Percentiles rank a stretch among this genome's conserved stretches.
phyloP scores from a whole-genome alignment of 2,113 vertebrate species.

The Muntiacus muntjak region DNA sequence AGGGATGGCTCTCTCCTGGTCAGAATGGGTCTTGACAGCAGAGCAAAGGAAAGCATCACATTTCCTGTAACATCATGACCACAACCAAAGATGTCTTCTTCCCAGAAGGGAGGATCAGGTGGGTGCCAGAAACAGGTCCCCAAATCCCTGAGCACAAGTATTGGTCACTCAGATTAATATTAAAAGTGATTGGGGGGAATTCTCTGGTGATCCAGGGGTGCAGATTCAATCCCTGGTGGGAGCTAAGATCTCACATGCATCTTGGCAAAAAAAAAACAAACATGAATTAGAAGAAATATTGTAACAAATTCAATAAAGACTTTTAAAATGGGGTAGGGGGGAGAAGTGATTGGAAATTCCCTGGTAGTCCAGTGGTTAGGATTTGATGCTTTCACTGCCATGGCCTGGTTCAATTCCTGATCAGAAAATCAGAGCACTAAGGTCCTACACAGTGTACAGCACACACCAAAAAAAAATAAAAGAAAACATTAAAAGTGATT shows the following conservation, averaged over 20 bases:
- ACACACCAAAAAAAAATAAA: background rate
- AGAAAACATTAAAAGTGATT: background rate
- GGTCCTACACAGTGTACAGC: rapidly evolving
- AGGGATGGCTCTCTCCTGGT: background rate
- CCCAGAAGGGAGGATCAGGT: background rate
- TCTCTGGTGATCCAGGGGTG: background rate
- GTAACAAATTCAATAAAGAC: background rate
- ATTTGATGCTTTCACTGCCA: background rate
- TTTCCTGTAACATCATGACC: background rate
- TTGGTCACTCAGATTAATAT: background rate
- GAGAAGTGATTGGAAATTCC: background rate
- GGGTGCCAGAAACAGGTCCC: background rate
- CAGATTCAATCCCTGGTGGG: background rate
- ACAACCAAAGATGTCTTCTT: background rate
- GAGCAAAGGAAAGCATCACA: background rate
- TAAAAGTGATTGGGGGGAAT: background rate
- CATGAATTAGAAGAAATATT: background rate
- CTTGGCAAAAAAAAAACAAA: background rate
- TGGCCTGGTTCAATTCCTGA: background rate
- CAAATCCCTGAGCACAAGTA: background rate
- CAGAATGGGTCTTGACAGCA: background rate
- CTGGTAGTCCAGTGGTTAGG: background rate
- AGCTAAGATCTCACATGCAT: background rate
- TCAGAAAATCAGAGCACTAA: background rate
- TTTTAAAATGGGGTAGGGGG: background rate